These are phyloP conservation scores for Aselliscus stoliczkanus DNA, from an alignment of 2,797 vertebrate genomes.

Conservation along the genomic window DNA sequence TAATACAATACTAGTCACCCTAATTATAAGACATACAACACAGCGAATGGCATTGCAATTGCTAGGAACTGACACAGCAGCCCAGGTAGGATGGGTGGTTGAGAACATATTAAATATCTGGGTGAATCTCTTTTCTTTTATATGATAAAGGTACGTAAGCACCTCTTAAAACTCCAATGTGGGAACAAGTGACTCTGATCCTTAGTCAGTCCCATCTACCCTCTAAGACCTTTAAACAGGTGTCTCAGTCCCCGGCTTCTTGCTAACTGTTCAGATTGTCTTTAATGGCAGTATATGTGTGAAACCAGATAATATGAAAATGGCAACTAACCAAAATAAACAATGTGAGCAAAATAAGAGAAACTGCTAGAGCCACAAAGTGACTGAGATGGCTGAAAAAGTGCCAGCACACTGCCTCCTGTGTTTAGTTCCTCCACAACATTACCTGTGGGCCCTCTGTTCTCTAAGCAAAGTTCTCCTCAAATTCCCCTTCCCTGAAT, in stretches of 20 bases:
- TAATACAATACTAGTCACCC: background rate
- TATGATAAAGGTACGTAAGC: background rate
- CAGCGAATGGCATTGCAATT: background rate
- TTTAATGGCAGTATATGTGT: background rate
- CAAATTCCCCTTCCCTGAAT: background rate
- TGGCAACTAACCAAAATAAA: background rate
- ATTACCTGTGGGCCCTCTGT: background rate
- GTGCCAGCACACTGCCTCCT: fast-evolving
- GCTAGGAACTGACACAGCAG: background rate
- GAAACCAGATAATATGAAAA: background rate
- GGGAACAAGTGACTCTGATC: background rate
- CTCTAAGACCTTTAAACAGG: background rate
- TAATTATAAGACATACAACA: background rate
- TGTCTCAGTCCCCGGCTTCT: background rate
- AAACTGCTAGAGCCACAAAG: background rate
- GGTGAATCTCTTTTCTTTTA: background rate
- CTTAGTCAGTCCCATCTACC: background rate
- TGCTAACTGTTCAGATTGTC: background rate
- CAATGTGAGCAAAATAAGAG: background rate
- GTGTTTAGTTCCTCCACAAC: background rate
- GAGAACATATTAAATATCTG: background rate
- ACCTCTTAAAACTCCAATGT: background rate
- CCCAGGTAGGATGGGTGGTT: background rate
- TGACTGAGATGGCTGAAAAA: background rate
- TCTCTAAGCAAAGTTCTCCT: background rate